A percentile compares a stretch with the other conserved stretches of the same genome.
These are phyloP conservation scores for Micronycteris hirsuta DNA, from an alignment of 2,113 vertebrate species.

Conservation along the genomic window DNA sequence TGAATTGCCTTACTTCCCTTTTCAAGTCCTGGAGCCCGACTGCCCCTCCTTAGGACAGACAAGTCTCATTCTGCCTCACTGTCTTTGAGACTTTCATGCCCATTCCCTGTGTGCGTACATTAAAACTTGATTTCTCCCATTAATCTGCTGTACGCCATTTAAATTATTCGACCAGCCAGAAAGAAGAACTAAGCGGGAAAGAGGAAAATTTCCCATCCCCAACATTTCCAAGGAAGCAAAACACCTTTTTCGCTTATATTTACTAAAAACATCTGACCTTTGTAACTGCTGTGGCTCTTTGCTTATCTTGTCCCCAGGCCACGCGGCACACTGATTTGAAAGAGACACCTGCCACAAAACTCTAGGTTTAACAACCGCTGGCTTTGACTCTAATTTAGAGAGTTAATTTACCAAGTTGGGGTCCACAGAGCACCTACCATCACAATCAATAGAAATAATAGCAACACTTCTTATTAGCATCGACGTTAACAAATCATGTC, in stretches of 20 bases:
- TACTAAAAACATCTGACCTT: not conserved
- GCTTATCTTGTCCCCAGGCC: not conserved
- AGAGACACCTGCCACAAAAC: constrained; percentile 58
- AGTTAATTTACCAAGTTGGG: not conserved
- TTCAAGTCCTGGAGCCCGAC: not conserved
- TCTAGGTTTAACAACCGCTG: not conserved
- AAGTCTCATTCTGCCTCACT: not conserved
- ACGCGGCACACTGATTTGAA: not conserved
- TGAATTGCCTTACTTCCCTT: not conserved
- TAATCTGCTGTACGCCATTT: not conserved
- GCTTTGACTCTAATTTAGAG: not conserved
- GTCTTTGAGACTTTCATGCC: not conserved
- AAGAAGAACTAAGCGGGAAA: not conserved
- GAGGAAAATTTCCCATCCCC: not conserved
- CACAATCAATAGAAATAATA: not conserved
- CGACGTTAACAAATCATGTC: not conserved
- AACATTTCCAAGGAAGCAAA: not conserved
- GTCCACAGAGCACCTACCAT: not conserved
- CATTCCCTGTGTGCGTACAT: not conserved
- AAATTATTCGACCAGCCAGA: not conserved
- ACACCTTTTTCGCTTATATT: not conserved
- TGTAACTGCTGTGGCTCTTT: not conserved
- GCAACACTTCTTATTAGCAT: not conserved
- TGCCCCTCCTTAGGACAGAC: not conserved
- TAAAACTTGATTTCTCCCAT: not conserved